Evolutionary conservation across 2,888 invertebrate genomes (phyloP).

Genomic region (Anthoptus insignis): DNA sequence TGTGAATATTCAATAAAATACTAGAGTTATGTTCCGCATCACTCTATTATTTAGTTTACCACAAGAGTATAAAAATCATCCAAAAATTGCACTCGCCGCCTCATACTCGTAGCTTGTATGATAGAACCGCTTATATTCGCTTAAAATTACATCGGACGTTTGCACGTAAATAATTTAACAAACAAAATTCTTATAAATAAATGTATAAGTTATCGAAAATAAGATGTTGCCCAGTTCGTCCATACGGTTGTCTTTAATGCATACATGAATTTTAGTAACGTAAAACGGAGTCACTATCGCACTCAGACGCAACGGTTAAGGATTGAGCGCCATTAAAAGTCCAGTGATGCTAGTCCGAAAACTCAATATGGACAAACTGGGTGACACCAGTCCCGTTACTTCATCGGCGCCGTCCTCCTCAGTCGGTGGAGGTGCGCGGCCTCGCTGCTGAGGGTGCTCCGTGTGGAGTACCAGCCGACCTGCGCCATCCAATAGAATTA

Average conservation of each 20-base stretch:
- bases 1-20: slow-evolving; percentile 51
- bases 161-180: slow-evolving; percentile 58
- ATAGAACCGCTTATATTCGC: slow-evolving; percentile 67
- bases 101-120: slow-evolving; percentile 52
- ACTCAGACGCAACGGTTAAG: too few species aligned
- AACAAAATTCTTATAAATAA: slow-evolving; percentile 57
- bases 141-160: slow-evolving; percentile 66
- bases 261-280: too few species aligned
- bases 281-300: too few species aligned
- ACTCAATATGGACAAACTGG: slow-evolving; percentile 21
- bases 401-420: slow-evolving; percentile 72
- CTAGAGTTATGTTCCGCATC: slow-evolving; percentile 49
- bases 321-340: too few species aligned
- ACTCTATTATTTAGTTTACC: slow-evolving; percentile 68
- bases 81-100: slow-evolving; percentile 57
- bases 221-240: slow-evolving; percentile 14
- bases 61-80: slow-evolving; percentile 60
- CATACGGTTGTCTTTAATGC: neutral
- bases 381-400: slow-evolving; percentile 56
- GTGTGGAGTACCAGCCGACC: slow-evolving; percentile 71
- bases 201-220: slow-evolving; percentile 52
- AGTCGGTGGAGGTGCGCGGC: slow-evolving; percentile 66
- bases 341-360: too few species aligned
- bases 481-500: slow-evolving; percentile 51
- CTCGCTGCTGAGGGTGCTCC: slow-evolving; percentile 60